phyloP scores from a whole-genome alignment of 2,888 invertebrate species.

The Acrobasis suavella region DNA sequence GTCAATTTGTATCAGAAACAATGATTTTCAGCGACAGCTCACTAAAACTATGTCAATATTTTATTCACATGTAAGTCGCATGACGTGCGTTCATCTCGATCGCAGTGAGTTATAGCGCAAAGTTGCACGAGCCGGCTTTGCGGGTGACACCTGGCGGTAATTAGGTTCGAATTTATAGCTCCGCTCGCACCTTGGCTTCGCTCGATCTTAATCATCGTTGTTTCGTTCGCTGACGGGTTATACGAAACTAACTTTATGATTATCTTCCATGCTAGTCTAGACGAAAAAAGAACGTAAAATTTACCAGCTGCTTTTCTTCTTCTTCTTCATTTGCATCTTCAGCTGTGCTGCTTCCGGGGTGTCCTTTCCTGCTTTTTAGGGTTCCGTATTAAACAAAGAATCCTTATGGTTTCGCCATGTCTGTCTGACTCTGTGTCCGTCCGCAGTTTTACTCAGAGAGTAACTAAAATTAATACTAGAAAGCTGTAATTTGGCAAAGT shows the following conservation, averaged over 20 bases:
- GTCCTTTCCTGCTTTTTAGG: too few relatives aligned
- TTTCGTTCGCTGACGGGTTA: constrained; percentile 29
- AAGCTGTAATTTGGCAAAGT: too few relatives aligned
- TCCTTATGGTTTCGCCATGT: too few relatives aligned
- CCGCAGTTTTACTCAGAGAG: too few relatives aligned
- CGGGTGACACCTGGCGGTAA: constrained; percentile 73
- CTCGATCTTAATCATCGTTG: constrained; percentile 35
- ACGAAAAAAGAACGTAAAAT: too few relatives aligned
- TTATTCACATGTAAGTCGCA: constrained; percentile 10
- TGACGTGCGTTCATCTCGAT: constrained; percentile 54
- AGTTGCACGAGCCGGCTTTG: constrained; percentile 66
- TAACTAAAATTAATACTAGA: too few relatives aligned
- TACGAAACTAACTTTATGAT: constrained; percentile 1
- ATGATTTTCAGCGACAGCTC: constrained; percentile 48
- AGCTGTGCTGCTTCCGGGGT: too few relatives aligned
- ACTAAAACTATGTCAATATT: constrained; percentile 24
- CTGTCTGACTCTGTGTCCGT: too few relatives aligned
- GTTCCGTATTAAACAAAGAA: too few relatives aligned
- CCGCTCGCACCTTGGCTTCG: constrained; percentile 53
- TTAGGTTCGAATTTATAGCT: constrained; percentile 70
- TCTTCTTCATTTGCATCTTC: too few relatives aligned
- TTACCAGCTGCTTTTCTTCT: too few relatives aligned
- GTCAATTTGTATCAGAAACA: constrained; percentile 42
- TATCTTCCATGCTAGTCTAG: too few relatives aligned
- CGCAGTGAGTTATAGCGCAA: constrained; percentile 66